Percentiles rank a stretch among this genome's conserved stretches.
Evolutionary conservation across 53 echinoderm and acorn worm species (phyloP).

Genomic region (Mesocentrotus franciscanus): DNA sequence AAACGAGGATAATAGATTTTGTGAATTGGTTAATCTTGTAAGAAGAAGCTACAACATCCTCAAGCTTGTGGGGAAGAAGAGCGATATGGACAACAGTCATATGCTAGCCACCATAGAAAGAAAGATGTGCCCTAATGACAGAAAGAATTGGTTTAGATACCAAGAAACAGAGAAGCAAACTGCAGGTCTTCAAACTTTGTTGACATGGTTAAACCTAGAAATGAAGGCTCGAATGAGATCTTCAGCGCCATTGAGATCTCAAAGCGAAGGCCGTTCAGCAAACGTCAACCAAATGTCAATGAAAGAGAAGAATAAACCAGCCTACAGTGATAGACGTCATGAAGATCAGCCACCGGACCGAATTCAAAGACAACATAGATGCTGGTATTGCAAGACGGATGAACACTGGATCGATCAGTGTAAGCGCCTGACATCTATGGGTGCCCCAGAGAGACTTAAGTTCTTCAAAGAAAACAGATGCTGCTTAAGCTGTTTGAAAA

Average conservation of each 20-base stretch:
- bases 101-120: slow-evolving; percentile 73
- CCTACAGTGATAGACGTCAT: background rate
- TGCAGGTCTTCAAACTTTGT: slow-evolving; percentile 54
- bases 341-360: background rate
- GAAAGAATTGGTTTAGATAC: slow-evolving; percentile 70
- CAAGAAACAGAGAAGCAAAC: slow-evolving; percentile 48
- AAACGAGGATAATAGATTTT: slow-evolving; percentile 71
- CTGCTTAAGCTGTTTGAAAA: slow-evolving; percentile 81
- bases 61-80: slow-evolving; percentile 63
- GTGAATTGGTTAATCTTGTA: slow-evolving; percentile 73
- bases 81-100: slow-evolving; percentile 78
- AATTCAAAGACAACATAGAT: slow-evolving; percentile 4
- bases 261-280: background rate
- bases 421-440: slow-evolving; percentile 1
- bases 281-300: background rate
- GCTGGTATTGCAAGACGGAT: slow-evolving; percentile 71
- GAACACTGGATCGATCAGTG: slow-evolving; percentile 81
- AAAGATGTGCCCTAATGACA: slow-evolving; percentile 62
- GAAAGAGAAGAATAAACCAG: background rate
- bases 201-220: slow-evolving; percentile 70
- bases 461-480: slow-evolving; percentile 60
- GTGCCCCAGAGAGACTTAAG: slow-evolving; percentile 52
- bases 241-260: slow-evolving; percentile 67
- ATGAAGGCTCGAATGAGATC: slow-evolving; percentile 75
- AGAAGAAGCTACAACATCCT: slow-evolving; percentile 74